phyloP scores from a whole-genome alignment of 2,797 vertebrate genomes.

The Sebastes iracundus region DNA sequence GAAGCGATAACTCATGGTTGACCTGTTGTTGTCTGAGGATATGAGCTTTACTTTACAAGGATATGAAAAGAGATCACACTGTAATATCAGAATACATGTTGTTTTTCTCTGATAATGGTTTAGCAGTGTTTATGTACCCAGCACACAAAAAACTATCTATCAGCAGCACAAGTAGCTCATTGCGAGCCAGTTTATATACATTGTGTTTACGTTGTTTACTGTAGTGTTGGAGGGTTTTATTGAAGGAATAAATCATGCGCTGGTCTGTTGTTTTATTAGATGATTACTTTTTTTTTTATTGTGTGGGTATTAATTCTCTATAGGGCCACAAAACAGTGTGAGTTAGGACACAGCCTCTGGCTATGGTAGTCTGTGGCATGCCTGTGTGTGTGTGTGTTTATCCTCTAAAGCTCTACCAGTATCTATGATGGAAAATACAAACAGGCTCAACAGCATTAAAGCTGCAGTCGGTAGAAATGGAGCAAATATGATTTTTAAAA shows the following conservation, averaged over 20 bases:
- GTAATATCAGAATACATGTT: neutral
- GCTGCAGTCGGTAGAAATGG: too few relatives aligned
- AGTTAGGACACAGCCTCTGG: constrained; percentile 13
- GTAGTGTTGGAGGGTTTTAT: constrained; percentile 43
- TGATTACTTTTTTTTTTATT: constrained; percentile 54
- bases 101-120: neutral
- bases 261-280: constrained; percentile 58
- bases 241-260: constrained; percentile 50
- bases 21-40: constrained; percentile 8
- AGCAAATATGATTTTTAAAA: too few relatives aligned
- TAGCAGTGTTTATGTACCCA: constrained; percentile 11
- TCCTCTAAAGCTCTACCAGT: constrained; percentile 10
- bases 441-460: neutral
- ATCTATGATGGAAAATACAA: constrained; percentile 23
- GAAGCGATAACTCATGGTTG: constrained; percentile 6
- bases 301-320: constrained; percentile 53
- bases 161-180: constrained; percentile 36
- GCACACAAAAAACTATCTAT: constrained; percentile 13
- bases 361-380: neutral
- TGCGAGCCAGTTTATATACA: constrained; percentile 31
- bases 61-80: neutral
- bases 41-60: constrained; percentile 1
- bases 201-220: constrained; percentile 44
- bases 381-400: neutral
- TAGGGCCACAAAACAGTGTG: constrained; percentile 38